A percentile compares a stretch with the other conserved stretches of the same genome.
These are phyloP conservation scores for Choristoneura rosaceana DNA, from an alignment of 2,888 invertebrate genomes.

Conservation along the genomic window DNA sequence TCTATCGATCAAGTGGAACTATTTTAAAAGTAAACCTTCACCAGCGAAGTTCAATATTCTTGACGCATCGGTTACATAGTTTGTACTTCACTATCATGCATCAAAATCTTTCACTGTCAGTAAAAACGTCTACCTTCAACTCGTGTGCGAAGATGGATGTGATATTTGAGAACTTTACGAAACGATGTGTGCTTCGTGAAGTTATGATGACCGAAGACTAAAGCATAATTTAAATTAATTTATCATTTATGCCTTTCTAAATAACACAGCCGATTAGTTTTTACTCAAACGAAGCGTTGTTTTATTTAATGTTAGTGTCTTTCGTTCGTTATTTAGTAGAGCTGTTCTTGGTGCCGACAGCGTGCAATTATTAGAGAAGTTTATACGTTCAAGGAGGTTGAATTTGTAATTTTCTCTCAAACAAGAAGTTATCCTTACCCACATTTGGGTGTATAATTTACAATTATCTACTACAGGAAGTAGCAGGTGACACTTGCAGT, in stretches of 20 bases:
- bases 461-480: not conserved
- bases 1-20: slow-evolving; percentile 72
- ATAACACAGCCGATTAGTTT: slow-evolving; percentile 35
- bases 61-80: slow-evolving; percentile 59
- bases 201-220: slow-evolving; percentile 10
- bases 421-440: slow-evolving; percentile 21
- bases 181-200: slow-evolving; percentile 19
- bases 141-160: slow-evolving; percentile 45
- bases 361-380: slow-evolving; percentile 32
- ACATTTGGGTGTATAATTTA: not conserved
- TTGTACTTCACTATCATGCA: slow-evolving; percentile 52
- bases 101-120: slow-evolving; percentile 64
- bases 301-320: slow-evolving; percentile 30
- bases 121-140: slow-evolving; percentile 45
- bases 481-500: slow-evolving; percentile 9
- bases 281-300: slow-evolving; percentile 21
- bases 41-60: slow-evolving; percentile 44
- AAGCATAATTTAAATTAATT: slow-evolving; percentile 33
- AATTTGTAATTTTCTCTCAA: slow-evolving; percentile 30
- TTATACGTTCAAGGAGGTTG: slow-evolving; percentile 29
- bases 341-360: slow-evolving; percentile 28
- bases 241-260: slow-evolving; percentile 28
- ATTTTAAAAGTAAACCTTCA: slow-evolving; percentile 58
- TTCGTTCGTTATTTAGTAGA: slow-evolving; percentile 26
- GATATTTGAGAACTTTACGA: slow-evolving; percentile 38